Evolutionary conservation across 2,113 vertebrate species (phyloP), one percentile per base, ranked within the genome.

Genomic region (Hyperopisus bebe): DNA sequence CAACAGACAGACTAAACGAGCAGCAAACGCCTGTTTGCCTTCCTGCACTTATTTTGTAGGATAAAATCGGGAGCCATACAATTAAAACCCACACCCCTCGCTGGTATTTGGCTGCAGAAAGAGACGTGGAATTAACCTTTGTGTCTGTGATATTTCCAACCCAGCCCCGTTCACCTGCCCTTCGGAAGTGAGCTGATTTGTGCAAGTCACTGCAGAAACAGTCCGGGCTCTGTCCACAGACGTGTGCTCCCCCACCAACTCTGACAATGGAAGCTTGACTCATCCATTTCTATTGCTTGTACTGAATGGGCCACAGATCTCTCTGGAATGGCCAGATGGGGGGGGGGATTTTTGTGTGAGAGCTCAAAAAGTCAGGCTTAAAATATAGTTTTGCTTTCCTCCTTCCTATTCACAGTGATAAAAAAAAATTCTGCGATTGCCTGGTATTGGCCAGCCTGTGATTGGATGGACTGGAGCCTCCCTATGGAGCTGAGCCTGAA

Each of bases 51-150:
- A 86, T 86, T 19, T 84, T 31, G n/a, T 31, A 31, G 10, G 44
- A 86, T 31, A 86, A 35, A 35, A 86, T 53, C 7, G 27, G 13
- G 10, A 86, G 24, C 27, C n/a, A 47, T 31, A 51, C 27, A 31
- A 27, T 86, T 51, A 86, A 51, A 86, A 1, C 11, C 85, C 47
- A 50, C 10, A 39, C 50, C 86, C 86, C 19, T 91, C 83, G 58
- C 89, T 90, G 86, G 88, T 47, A 51, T 89, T 85, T 50, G 89
- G 86, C 89, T 58, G 0, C 89, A 90, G 58, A 84, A 82, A 58
- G 90, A 84, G 86, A 84, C 0, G 42, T 42, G 77, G 77, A 82
- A 42, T 84, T 27, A 24, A 27, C 27, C 85, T 62, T 44, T 55
- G 86, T 87, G 86, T 58, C 53, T 44, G 17, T 39, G 86, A 42